Evolutionary conservation across 2,888 invertebrate genomes (phyloP).

Genomic region (Melanostoma scalare): DNA sequence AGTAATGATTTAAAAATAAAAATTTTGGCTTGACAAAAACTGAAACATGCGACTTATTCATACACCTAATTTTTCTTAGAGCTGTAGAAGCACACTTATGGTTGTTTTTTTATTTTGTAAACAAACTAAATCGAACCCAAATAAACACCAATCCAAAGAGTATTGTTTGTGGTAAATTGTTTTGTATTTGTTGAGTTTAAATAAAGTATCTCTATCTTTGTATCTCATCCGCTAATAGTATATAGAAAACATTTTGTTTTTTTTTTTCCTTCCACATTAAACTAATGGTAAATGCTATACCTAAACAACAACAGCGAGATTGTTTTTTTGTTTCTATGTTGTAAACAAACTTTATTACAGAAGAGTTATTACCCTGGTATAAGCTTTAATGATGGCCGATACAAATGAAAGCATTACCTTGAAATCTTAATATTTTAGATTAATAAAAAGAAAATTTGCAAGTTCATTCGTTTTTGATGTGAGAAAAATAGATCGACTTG

Average conservation of each 20-base stretch:
- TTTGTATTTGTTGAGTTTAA: slow-evolving; percentile 43
- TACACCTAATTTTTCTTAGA: neutral
- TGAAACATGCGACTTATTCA: neutral
- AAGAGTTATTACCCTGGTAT: slow-evolving; percentile 13
- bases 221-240: no score
- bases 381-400: neutral
- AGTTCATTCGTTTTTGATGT: no score
- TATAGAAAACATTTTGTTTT: neutral
- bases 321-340: neutral
- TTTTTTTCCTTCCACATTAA: neutral
- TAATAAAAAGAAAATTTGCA: no score
- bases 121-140: slow-evolving; percentile 52
- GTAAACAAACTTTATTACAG: slow-evolving; percentile 1
- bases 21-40: neutral
- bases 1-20: neutral
- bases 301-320: neutral
- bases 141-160: slow-evolving; percentile 34
- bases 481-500: no score
- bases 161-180: slow-evolving; percentile 44
- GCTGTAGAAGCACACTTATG: slow-evolving; percentile 3
- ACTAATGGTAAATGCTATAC: neutral
- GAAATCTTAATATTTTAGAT: neutral
- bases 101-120: slow-evolving; percentile 42
- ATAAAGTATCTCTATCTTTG: slow-evolving; percentile 15
- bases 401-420: no score